A percentile compares a stretch with the other conserved stretches of the same genome.
phyloP scores from a whole-genome alignment of 2,797 vertebrate species.

The Micrastur ruficollis region DNA sequence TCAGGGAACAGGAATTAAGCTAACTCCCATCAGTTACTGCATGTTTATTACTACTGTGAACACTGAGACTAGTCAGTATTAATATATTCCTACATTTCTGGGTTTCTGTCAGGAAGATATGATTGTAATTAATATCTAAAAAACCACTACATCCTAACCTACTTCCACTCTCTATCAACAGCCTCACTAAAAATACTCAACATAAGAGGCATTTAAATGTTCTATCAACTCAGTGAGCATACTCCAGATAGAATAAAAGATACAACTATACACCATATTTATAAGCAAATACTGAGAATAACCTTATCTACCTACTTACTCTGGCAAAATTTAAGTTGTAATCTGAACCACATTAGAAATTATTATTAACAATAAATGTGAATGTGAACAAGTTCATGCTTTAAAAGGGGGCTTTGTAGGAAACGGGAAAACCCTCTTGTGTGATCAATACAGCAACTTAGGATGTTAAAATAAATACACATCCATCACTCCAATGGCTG shows the following conservation, averaged over 20 bases:
- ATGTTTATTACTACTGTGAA: neutral
- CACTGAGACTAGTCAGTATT: neutral
- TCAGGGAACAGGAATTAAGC: neutral
- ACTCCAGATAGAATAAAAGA: neutral
- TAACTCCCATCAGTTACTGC: neutral
- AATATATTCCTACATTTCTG: neutral
- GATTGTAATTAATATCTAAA: neutral
- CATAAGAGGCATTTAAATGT: neutral
- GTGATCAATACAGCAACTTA: neutral
- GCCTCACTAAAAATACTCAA: neutral
- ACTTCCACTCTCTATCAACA: neutral
- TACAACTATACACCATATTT: neutral
- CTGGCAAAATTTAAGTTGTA: neutral
- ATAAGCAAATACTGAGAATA: neutral
- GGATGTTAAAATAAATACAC: neutral
- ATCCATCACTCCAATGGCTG: neutral
- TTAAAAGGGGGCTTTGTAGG: neutral
- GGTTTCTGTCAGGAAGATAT: neutral
- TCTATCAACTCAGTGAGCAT: neutral
- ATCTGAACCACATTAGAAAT: neutral
- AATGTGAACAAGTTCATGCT: neutral
- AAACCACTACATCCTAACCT: neutral
- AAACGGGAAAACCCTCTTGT: rapidly evolving
- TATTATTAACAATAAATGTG: neutral
- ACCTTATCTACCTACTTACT: neutral